A percentile compares a stretch with the other conserved stretches of the same genome.
Evolutionary conservation across 1,140 invertebrate species (phyloP).

Genomic region (Bombus superbus): DNA sequence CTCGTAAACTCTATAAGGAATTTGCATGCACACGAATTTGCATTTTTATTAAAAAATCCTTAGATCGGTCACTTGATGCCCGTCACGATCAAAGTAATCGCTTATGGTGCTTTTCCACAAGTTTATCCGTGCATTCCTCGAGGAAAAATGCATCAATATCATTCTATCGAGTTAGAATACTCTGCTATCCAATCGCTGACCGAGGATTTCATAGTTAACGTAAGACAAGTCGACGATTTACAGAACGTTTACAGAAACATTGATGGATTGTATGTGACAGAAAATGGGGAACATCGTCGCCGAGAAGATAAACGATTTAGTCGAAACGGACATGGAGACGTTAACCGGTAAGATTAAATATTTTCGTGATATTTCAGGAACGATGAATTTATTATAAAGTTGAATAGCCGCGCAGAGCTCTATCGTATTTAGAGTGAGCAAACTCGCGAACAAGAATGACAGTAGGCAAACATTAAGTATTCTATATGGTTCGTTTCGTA

Average conservation of each 20-base stretch:
- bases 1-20: no score
- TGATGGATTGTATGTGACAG: not conserved
- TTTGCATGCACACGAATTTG: no score
- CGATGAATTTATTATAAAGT: not conserved
- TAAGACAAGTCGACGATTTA: not conserved
- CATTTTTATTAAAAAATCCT: not conserved
- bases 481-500: not conserved
- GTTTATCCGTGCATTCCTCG: constrained; percentile 72
- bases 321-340: not conserved
- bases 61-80: constrained; percentile 73
- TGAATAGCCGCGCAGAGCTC: not conserved
- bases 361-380: no score
- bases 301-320: not conserved
- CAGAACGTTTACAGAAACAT: not conserved
- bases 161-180: constrained; percentile 65
- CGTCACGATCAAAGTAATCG: constrained; percentile 71
- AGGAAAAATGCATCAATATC: constrained; percentile 52
- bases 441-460: not conserved
- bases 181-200: constrained; percentile 60
- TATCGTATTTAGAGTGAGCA: not conserved
- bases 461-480: not conserved
- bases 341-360: constrained; percentile 24
- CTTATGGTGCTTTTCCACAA: constrained; percentile 77
- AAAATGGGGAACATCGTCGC: no score
- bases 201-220: constrained; percentile 24